These are phyloP conservation scores for Neosilurus mollespiculum DNA, from an alignment of 2,797 vertebrate species.

Conservation along the genomic window DNA sequence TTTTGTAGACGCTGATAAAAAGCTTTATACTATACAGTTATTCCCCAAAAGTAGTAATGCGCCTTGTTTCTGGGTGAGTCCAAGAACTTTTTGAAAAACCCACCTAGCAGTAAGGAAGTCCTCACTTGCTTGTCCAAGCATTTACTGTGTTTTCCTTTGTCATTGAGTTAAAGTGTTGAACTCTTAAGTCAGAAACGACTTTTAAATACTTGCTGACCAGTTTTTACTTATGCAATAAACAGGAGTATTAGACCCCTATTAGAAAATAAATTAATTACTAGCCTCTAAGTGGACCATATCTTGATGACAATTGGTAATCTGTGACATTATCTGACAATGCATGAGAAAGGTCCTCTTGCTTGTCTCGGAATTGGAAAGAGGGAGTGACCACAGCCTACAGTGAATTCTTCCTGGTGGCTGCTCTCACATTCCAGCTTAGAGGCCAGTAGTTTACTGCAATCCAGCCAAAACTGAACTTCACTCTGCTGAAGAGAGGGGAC, in stretches of 20 bases:
- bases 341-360: conserved; percentile 31
- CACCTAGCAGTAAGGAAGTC: no score
- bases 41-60: no score
- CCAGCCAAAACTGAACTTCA: conserved; percentile 38
- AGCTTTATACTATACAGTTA: no score
- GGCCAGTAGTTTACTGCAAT: conserved; percentile 38
- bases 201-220: conserved; percentile 44
- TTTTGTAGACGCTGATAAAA: no score
- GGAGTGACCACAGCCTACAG: conserved; percentile 31
- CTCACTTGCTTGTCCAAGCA: conserved; percentile 37
- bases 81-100: no score
- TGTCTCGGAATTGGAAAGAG: conserved; percentile 47
- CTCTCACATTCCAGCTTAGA: conserved; percentile 47
- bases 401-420: conserved; percentile 33
- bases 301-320: neutral
- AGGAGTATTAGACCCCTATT: neutral
- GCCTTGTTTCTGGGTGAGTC: no score
- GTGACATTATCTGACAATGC: conserved; percentile 28
- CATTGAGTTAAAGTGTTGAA: no score
- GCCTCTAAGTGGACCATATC: neutral
- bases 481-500: conserved; percentile 8
- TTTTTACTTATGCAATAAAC: conserved; percentile 26
- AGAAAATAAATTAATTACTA: no score
- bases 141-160: conserved; percentile 47
- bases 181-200: no score